A percentile compares a stretch with the other conserved stretches of the same genome.
These are phyloP conservation scores for Pluvianellus socialis DNA, from an alignment of 2,113 vertebrate species.

Conservation along the genomic window DNA sequence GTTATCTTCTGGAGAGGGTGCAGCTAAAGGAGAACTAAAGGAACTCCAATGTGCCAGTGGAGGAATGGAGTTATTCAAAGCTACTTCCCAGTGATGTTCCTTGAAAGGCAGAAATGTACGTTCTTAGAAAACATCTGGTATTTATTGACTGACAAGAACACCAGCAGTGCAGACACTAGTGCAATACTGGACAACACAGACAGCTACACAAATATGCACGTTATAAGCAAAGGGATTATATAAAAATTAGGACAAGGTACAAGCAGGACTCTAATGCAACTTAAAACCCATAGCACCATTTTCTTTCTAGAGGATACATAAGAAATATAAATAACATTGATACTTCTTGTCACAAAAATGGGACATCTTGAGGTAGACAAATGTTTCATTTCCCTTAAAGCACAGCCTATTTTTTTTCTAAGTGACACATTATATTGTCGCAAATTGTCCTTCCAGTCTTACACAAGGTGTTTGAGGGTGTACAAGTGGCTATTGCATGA, in stretches of 20 bases:
- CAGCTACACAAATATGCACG: neutral
- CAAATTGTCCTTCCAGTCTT: neutral
- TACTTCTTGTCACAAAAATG: slow-evolving; percentile 68
- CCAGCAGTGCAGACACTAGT: neutral
- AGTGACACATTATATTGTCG: neutral
- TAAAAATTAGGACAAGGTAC: neutral
- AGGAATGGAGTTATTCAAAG: neutral
- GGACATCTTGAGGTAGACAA: slow-evolving; percentile 87
- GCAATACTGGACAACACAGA: neutral
- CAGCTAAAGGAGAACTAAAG: neutral
- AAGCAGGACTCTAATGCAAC: neutral
- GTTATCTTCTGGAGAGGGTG: neutral
- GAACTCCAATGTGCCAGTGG: neutral
- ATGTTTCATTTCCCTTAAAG: slow-evolving; percentile 64
- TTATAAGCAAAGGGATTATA: neutral
- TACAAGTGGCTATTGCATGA: neutral
- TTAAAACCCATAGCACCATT: neutral
- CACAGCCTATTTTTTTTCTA: neutral
- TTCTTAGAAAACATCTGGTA: neutral
- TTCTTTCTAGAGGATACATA: slow-evolving; percentile 30
- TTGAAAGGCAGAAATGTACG: neutral
- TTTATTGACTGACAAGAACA: slow-evolving; percentile 35
- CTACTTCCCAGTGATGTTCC: neutral
- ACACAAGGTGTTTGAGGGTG: neutral
- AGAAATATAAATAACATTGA: slow-evolving; percentile 82